Percentiles rank a stretch among this genome's conserved stretches.
Evolutionary conservation across 2,113 vertebrate genomes (phyloP).

Genomic region (Choloepus hoffmanni): DNA sequence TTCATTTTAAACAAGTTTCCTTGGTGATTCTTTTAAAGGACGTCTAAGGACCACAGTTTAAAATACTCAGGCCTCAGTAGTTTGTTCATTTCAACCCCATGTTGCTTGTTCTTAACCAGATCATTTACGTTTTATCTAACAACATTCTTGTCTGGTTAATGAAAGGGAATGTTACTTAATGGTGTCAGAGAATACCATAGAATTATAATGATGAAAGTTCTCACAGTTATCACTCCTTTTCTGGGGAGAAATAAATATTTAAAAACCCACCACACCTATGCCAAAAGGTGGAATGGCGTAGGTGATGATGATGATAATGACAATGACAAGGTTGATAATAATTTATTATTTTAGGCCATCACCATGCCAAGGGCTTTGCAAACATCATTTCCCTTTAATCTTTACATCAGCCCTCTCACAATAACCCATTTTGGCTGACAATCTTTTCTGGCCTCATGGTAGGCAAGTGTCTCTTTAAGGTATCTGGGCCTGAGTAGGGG

Average conservation of each 20-base stretch:
- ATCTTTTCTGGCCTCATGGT: background rate
- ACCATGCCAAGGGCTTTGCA: background rate
- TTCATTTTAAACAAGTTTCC: background rate
- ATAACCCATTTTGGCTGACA: background rate
- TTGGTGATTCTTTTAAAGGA: background rate
- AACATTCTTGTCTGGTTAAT: background rate
- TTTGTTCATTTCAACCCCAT: background rate
- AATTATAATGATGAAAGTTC: background rate
- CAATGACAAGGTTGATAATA: no score
- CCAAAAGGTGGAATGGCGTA: no score
- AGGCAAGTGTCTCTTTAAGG: background rate
- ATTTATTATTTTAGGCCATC: background rate
- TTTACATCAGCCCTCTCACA: background rate
- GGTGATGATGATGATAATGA: background rate
- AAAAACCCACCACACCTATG: background rate
- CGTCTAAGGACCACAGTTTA: background rate
- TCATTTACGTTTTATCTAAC: background rate
- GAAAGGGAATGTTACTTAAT: background rate
- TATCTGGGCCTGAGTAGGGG: no score
- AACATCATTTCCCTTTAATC: no score
- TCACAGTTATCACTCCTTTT: background rate
- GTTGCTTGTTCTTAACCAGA: background rate
- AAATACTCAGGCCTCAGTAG: background rate
- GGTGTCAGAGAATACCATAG: background rate
- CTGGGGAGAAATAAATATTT: background rate